These are phyloP conservation scores for human (Homo sapiens) DNA, from an alignment of 2,113 vertebrate genomes.

Conservation along the genomic window DNA sequence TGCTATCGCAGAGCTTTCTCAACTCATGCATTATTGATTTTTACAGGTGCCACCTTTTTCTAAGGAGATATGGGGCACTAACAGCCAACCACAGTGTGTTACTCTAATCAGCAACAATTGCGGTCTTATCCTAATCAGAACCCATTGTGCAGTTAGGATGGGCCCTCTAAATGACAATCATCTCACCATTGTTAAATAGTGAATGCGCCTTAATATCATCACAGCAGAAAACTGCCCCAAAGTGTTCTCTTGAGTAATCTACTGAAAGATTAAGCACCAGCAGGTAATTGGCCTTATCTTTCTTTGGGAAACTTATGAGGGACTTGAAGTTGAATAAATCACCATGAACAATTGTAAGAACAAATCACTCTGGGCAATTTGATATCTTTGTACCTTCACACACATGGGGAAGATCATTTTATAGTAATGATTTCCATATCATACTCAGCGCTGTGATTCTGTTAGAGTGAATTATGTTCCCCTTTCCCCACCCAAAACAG, in stretches of 20 bases:
- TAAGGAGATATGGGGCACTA: constrained; percentile 42
- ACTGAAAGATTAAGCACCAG: constrained; percentile 58
- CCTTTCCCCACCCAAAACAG: not conserved
- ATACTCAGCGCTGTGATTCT: constrained; percentile 7
- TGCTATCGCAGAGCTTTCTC: constrained; percentile 57
- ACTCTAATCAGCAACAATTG: constrained; percentile 71
- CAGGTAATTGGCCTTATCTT: constrained; percentile 67
- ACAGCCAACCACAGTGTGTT: constrained; percentile 56
- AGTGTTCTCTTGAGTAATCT: constrained; percentile 59
- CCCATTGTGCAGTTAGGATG: constrained; percentile 70
- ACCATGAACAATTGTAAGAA: constrained; percentile 62
- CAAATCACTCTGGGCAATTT: constrained; percentile 46
- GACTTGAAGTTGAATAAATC: constrained; percentile 72
- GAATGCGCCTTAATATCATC: constrained; percentile 72
- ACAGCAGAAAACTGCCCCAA: constrained; percentile 58
- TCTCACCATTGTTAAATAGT: constrained; percentile 73
- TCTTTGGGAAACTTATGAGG: constrained; percentile 61
- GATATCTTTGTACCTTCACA: constrained; percentile 54
- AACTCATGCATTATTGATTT: constrained; percentile 76
- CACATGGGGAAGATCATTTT: constrained; percentile 51
- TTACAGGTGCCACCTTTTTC: constrained; percentile 72
- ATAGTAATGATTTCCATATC: constrained; percentile 60
- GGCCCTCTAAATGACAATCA: constrained; percentile 73
- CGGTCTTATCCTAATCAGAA: constrained; percentile 72
- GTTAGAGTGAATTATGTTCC: constrained; percentile 21